Evolutionary conservation across 2,888 invertebrate species (phyloP).

Genomic region (Spisula subtruncata): DNA sequence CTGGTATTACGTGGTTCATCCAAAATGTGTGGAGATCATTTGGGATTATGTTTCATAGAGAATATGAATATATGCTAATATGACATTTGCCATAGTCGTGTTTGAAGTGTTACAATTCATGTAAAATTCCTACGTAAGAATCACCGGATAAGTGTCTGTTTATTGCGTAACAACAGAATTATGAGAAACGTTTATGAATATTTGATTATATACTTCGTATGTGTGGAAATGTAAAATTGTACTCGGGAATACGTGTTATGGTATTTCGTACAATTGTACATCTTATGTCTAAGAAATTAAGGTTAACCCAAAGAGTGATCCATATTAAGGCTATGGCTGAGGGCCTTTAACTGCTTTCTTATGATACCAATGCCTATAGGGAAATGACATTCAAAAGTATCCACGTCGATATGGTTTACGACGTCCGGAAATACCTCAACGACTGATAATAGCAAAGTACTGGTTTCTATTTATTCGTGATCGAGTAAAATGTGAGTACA

Average conservation of each 20-base stretch:
- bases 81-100: too few species aligned
- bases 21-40: background rate
- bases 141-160: too few species aligned
- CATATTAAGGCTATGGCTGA: background rate
- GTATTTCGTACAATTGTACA: background rate
- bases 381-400: background rate
- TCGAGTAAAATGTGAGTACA: slow-evolving; percentile 1
- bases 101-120: too few species aligned
- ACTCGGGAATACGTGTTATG: background rate
- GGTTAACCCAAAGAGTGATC: background rate
- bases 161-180: too few species aligned
- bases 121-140: too few species aligned
- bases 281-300: background rate
- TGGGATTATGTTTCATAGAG: background rate
- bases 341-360: background rate
- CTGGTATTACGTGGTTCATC: background rate
- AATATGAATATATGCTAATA: background rate
- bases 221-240: background rate
- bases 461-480: slow-evolving; percentile 3
- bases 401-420: background rate
- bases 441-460: background rate
- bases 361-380: background rate
- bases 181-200: too few species aligned
- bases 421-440: slow-evolving; percentile 13
- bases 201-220: too few species aligned